These are phyloP conservation scores for Amphipoea oculea DNA, from an alignment of 2,888 invertebrate genomes.

Conservation along the genomic window DNA sequence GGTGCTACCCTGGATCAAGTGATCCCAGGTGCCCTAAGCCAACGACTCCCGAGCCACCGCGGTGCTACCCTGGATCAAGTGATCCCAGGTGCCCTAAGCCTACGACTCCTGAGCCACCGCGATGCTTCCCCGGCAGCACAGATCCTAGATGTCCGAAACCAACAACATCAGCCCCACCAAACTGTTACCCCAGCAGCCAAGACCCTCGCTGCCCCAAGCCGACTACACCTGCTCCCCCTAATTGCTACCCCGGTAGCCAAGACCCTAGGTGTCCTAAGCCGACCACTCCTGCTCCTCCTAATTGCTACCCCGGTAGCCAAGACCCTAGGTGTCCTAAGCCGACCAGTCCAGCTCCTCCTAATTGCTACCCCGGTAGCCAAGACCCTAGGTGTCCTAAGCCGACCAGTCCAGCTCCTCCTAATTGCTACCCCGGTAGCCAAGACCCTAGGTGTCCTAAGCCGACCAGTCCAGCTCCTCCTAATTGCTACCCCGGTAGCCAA, in stretches of 20 bases:
- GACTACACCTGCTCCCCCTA: neutral
- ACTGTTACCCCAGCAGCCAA: neutral
- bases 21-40: neutral
- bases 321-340: neutral
- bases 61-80: slow-evolving; percentile 48
- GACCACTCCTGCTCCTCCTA: neutral
- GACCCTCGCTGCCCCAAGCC: neutral
- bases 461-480: accelerated
- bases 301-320: neutral
- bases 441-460: neutral
- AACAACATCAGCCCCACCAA: slow-evolving; percentile 68
- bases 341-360: neutral
- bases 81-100: slow-evolving; percentile 72
- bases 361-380: neutral
- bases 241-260: slow-evolving; percentile 50
- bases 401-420: neutral
- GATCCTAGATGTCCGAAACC: slow-evolving; percentile 66
- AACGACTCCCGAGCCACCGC: slow-evolving; percentile 57
- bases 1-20: neutral
- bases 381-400: neutral
- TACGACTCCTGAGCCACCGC: slow-evolving; percentile 57
- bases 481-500: neutral
- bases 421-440: neutral
- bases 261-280: slow-evolving; percentile 69
- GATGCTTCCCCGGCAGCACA: slow-evolving; percentile 51